Conservation (phyloP, 2,113 vertebrate species). For the Anas platyrhynchos region DNA sequence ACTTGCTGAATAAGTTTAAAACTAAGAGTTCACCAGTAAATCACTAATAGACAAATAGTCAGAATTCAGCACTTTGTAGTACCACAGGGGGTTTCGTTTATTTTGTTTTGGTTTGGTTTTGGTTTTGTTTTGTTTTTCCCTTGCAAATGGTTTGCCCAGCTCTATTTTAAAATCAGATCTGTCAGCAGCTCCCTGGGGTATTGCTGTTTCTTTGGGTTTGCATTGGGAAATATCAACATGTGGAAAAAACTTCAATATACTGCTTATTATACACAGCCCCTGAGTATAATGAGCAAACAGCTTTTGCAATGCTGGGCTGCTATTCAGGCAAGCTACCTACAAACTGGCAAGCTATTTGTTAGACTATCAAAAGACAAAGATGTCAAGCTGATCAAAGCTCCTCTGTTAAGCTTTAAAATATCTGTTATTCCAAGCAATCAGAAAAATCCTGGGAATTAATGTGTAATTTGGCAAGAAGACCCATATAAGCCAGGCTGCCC, state of each 20-base stretch:
- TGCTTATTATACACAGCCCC: neutral
- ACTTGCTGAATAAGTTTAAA: neutral
- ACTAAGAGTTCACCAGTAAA: neutral
- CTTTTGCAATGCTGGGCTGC: neutral
- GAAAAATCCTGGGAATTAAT: neutral
- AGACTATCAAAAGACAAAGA: constrained; percentile 4
- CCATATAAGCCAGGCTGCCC: neutral
- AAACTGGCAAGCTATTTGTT: neutral
- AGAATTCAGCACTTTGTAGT: neutral
- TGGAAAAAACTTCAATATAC: neutral
- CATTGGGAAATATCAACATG: neutral
- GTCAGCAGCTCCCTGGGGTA: neutral
- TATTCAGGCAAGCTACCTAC: neutral
- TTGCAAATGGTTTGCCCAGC: neutral
- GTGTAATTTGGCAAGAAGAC: neutral
- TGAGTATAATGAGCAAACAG: neutral
- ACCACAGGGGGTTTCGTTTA: neutral
- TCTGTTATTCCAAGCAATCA: neutral
- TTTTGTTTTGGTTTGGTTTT: neutral
- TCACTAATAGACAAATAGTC: neutral
- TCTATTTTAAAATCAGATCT: neutral
- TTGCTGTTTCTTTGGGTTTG: neutral
- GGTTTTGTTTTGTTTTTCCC: neutral
- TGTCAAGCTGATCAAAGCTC: neutral
- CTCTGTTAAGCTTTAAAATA: constrained; percentile 21